phyloP scores from a whole-genome alignment of 2,888 invertebrate genomes.

The Campoletis raptor region DNA sequence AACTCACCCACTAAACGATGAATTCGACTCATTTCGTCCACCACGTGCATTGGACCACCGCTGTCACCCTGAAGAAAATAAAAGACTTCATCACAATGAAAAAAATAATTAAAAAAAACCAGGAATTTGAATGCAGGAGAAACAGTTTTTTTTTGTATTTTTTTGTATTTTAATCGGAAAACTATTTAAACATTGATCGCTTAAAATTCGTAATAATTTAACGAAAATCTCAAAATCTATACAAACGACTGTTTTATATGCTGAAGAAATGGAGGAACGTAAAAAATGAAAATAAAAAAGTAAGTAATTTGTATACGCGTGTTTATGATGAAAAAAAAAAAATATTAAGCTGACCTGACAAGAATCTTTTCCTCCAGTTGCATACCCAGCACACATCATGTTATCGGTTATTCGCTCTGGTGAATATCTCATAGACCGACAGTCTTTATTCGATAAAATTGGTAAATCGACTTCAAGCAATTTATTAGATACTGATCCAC shows the following conservation, averaged over 20 bases:
- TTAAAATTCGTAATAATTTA: neutral
- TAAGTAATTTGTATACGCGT: no score
- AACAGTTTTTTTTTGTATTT: neutral
- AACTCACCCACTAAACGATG: conserved; percentile 88
- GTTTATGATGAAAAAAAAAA: neutral
- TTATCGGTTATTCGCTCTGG: conserved; percentile 90
- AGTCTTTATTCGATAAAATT: conserved; percentile 89
- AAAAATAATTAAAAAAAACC: neutral
- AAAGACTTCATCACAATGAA: neutral
- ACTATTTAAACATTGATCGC: neutral
- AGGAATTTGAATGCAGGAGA: neutral
- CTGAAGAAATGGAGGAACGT: neutral
- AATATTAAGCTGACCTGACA: conserved; percentile 87
- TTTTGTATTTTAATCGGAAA: no score
- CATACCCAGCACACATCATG: conserved; percentile 93
- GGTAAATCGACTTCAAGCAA: conserved; percentile 92
- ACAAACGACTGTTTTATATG: neutral
- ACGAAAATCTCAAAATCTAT: neutral
- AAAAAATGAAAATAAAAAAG: no score
- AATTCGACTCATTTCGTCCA: conserved; percentile 82
- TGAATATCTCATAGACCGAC: conserved; percentile 89
- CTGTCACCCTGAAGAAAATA: conserved; percentile 89
- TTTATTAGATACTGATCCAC: conserved; percentile 89
- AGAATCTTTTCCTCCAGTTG: conserved; percentile 91
- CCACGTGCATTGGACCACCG: conserved; percentile 90